Evolutionary conservation across 1,140 invertebrate genomes (phyloP), one percentile per base, ranked within the genome.

Genomic region (Mycetomoellerius zeteki): DNA sequence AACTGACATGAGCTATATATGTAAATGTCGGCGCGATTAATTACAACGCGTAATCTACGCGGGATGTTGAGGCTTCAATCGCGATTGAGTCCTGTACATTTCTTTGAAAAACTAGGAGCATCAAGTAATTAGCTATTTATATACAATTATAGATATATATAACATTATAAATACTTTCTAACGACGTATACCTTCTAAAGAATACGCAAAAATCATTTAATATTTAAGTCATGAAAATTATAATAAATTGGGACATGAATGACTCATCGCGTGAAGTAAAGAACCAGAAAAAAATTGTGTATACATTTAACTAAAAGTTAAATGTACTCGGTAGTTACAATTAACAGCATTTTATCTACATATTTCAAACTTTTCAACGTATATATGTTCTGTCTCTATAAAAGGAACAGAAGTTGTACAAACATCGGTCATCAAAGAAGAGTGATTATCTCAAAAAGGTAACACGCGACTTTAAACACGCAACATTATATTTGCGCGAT

Each of bases 371-470:
- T 56, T 54, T 33, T 7, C 21, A 10, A 50, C 47, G 47, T n/a
- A 33, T 1, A 19, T n/a, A 8, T 1, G 14, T 33, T 27, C 24
- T 30, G 19, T 67, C 6, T 50, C 19, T 50, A 19, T 65, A 58
- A 60, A 76, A 21, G 14, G 3, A 27, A 21, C 56, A 27, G 19
- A 75, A 78, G 60, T 37, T 64, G 76, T 78, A 19, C 27, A 78
- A 78, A 78, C 67, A 67, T 78, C 27, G 37, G 7, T 33, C 12
- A 27, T n/a, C 16, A 64, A n/a, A 62, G 60, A 62, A 30, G 14
- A 62, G n/a, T 8, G 54, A 16, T 7, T 62, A 52, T 67, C 14
- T 80, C 2, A 52, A 65, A 78, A 8, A 80, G 19, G 14, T 43
- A 24, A 80, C 47, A 47, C 12, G 14, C 12, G 19, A 50, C 21